Percentiles rank a stretch among this genome's conserved stretches.
phyloP scores from a whole-genome alignment of 2,113 vertebrate genomes.

The Scomber japonicus region DNA sequence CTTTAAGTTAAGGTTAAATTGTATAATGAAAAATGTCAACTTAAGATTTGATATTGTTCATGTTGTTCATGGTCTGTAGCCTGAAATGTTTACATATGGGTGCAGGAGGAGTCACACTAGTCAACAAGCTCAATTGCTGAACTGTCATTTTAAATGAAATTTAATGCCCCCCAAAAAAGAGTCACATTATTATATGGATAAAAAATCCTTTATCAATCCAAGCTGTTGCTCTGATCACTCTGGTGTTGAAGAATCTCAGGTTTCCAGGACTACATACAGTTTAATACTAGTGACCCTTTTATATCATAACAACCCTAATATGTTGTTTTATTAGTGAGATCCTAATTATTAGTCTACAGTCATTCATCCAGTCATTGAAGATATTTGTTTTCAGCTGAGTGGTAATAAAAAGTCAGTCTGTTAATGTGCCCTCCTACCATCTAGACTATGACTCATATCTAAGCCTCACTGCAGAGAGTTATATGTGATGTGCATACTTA shows the following conservation, averaged over 20 bases:
- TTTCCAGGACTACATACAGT: not conserved
- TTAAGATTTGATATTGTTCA: too few relatives aligned
- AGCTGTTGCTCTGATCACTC: not conserved
- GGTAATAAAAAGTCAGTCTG: slow-evolving; percentile 79
- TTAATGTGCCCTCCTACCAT: slow-evolving; percentile 83
- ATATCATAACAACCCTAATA: slow-evolving; percentile 8
- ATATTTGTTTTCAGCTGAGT: slow-evolving; percentile 76
- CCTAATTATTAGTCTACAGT: slow-evolving; percentile 59
- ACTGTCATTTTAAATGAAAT: not conserved
- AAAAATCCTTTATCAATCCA: not conserved
- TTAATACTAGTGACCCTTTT: slow-evolving; percentile 10
- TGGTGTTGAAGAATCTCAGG: not conserved
- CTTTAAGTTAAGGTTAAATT: too few relatives aligned
- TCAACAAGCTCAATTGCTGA: too few relatives aligned
- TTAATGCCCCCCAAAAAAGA: not conserved
- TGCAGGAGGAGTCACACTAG: too few relatives aligned
- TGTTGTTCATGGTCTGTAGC: too few relatives aligned
- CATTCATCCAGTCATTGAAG: slow-evolving; percentile 53
- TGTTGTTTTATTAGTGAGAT: slow-evolving; percentile 54
- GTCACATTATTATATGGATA: not conserved
- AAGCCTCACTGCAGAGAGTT: slow-evolving; percentile 82
- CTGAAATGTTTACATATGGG: too few relatives aligned
- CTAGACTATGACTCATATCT: slow-evolving; percentile 85
- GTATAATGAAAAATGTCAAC: too few relatives aligned
- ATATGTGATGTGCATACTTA: slow-evolving; percentile 85